These are phyloP conservation scores for Abscondita cerata DNA, from an alignment of 2,888 invertebrate genomes.

Conservation along the genomic window DNA sequence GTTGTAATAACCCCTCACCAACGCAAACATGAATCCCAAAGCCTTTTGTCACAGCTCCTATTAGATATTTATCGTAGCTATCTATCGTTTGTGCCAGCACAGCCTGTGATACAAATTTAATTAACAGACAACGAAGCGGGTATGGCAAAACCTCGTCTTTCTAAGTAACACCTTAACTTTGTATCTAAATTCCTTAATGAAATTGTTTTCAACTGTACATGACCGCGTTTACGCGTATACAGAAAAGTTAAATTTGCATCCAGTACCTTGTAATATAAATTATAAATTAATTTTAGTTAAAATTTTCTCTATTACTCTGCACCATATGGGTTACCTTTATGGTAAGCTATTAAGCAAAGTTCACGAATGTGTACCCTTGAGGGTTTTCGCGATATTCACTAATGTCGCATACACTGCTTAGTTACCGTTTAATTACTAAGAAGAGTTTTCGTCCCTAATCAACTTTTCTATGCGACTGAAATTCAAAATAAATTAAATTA, in stretches of 20 bases:
- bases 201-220: not conserved
- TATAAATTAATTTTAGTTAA: conserved; percentile 21
- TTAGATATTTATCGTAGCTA: conserved; percentile 27
- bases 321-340: conserved; percentile 23
- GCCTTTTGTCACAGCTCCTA: conserved; percentile 26
- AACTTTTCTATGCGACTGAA: no score
- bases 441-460: conserved; percentile 11
- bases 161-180: not conserved
- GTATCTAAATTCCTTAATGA: not conserved
- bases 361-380: conserved; percentile 22
- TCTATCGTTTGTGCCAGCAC: conserved; percentile 17
- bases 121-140: conserved; percentile 12
- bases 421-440: conserved; percentile 28
- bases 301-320: conserved; percentile 16
- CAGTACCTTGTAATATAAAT: conserved; percentile 17
- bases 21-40: conserved; percentile 29
- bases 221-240: not conserved
- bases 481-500: no score
- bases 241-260: conserved; percentile 14
- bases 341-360: conserved; percentile 28
- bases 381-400: conserved; percentile 28
- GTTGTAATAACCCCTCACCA: conserved; percentile 35
- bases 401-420: conserved; percentile 25
- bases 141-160: not conserved
- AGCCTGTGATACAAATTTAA: conserved; percentile 20